These are phyloP conservation scores for Kobus ellipsiprymnus DNA, from an alignment of 2,113 vertebrate genomes.

Conservation along the genomic window DNA sequence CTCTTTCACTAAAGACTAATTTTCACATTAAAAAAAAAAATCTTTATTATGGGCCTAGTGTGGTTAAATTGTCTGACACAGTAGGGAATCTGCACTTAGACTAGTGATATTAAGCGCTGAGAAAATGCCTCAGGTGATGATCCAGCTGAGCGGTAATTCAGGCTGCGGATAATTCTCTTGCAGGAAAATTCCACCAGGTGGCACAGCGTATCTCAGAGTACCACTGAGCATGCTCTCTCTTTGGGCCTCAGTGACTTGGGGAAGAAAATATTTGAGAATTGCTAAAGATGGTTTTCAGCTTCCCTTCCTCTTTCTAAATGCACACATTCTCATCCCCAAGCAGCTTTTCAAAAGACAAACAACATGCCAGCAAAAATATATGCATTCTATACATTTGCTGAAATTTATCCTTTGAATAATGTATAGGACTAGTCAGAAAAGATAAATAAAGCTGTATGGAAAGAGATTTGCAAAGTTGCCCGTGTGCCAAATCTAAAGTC, in stretches of 20 bases:
- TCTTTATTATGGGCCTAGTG: conserved; percentile 54
- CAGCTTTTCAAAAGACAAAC: background rate
- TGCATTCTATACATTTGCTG: background rate
- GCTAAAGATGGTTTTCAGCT: background rate
- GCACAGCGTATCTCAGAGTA: conserved; percentile 57
- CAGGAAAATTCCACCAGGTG: conserved; percentile 56
- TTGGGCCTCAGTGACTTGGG: background rate
- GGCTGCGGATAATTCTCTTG: background rate
- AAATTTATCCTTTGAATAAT: background rate
- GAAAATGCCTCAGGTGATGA: conserved; percentile 59
- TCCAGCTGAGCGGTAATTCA: conserved; percentile 42
- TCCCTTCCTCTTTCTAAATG: background rate
- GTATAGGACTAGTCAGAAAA: background rate
- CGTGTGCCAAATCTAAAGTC: background rate
- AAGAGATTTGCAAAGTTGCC: background rate
- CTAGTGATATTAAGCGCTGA: conserved; percentile 11
- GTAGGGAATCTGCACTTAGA: conserved; percentile 9
- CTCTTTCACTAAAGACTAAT: conserved; percentile 67
- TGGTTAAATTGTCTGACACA: conserved; percentile 50
- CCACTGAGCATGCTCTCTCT: conserved; percentile 1
- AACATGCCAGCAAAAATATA: rapidly evolving
- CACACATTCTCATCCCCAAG: background rate
- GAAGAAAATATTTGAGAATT: background rate
- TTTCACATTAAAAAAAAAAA: conserved; percentile 73
- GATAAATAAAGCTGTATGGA: background rate